A percentile compares a stretch with the other conserved stretches of the same genome.
phyloP scores from a whole-genome alignment of 2,113 vertebrate genomes.

The Albula goreensis region DNA sequence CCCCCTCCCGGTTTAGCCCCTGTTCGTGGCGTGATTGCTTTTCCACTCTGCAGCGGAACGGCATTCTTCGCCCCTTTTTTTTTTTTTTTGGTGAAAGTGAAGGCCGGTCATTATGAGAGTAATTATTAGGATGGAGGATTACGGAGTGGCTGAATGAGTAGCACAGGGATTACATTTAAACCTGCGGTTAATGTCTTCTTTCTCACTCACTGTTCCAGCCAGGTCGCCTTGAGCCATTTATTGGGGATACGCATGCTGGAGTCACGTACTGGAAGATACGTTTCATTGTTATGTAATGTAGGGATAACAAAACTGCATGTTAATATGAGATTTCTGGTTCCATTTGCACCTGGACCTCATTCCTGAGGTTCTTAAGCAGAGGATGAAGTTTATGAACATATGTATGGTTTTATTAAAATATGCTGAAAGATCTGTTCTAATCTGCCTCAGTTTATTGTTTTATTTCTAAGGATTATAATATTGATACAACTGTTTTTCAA shows the following conservation, averaged over 20 bases:
- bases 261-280: no score
- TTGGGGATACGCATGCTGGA: neutral
- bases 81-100: conserved; percentile 54
- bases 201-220: neutral
- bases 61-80: conserved; percentile 47
- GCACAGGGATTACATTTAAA: conserved; percentile 63
- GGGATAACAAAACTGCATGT: no score
- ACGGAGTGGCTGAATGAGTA: conserved; percentile 60
- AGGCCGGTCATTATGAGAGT: conserved; percentile 69
- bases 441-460: no score
- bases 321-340: conserved; percentile 38
- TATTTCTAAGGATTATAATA: no score
- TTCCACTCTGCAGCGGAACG: conserved; percentile 57
- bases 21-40: conserved; percentile 54
- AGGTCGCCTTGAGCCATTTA: neutral
- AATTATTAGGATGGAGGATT: conserved; percentile 65
- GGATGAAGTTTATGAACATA: no score
- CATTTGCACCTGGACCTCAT: neutral
- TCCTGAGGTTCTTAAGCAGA: no score
- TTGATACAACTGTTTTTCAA: no score
- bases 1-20: conserved; percentile 43
- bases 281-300: no score
- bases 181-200: conserved; percentile 54
- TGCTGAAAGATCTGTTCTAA: no score
- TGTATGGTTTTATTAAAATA: no score